Evolutionary conservation across 37 sponge, comb jelly and placozoan species (phyloP).

Genomic region (Spongilla lacustris): DNA sequence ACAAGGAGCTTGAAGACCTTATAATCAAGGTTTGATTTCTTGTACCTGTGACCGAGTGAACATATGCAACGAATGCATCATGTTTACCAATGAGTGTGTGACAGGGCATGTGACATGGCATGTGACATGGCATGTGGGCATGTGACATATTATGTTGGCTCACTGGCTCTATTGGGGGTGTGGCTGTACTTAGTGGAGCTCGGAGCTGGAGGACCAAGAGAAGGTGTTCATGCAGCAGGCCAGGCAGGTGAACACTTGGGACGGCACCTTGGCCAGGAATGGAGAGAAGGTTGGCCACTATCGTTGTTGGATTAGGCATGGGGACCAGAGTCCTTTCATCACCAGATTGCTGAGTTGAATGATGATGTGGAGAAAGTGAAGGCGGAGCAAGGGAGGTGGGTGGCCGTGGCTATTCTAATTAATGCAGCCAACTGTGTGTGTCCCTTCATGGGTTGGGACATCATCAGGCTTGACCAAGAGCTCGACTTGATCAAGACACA

Average conservation of each 20-base stretch:
- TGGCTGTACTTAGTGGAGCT: slow-evolving; percentile 79
- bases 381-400: slow-evolving; percentile 52
- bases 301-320: background rate
- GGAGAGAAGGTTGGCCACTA: slow-evolving; percentile 69
- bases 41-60: background rate
- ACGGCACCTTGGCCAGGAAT: slow-evolving; percentile 77
- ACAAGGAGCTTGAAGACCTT: slow-evolving; percentile 90
- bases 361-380: slow-evolving; percentile 66
- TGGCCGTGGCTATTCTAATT: background rate
- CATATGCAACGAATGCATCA: too few relatives aligned
- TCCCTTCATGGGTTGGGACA: background rate
- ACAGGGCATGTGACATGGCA: background rate
- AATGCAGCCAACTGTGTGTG: background rate
- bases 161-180: background rate
- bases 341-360: slow-evolving; percentile 47
- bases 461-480: slow-evolving; percentile 82
- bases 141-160: background rate
- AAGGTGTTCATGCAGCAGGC: slow-evolving; percentile 92
- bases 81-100: background rate
- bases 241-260: slow-evolving; percentile 87
- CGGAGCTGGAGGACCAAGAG: slow-evolving; percentile 91
- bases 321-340: background rate
- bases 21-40: slow-evolving; percentile 72
- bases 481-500: slow-evolving; percentile 93
- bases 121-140: too few relatives aligned